Conservation (phyloP, 2,888 invertebrate genomes). For the Macaria liturata region DNA sequence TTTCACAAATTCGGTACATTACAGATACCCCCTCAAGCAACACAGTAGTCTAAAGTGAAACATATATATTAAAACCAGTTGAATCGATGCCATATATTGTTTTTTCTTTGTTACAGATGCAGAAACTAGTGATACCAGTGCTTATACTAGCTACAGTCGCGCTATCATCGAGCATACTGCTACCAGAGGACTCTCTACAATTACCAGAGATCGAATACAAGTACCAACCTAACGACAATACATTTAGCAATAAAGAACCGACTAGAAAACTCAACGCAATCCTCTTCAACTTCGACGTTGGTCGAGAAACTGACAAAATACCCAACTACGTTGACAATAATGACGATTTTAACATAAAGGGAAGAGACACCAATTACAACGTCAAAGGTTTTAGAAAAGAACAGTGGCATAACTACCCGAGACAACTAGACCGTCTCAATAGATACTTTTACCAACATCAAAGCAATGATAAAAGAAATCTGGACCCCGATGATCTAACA, state of each 20-base stretch:
- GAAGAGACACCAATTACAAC: constrained; percentile 53
- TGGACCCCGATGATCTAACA: constrained; percentile 49
- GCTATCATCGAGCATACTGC: constrained; percentile 68
- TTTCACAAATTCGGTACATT: too few relatives aligned
- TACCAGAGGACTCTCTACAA: constrained; percentile 57
- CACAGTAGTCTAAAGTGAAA: too few relatives aligned
- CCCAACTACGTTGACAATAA: constrained; percentile 47
- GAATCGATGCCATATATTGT: not conserved
- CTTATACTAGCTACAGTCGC: constrained; percentile 65
- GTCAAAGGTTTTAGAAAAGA: constrained; percentile 67
- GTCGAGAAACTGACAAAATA: constrained; percentile 34
- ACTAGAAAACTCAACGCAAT: constrained; percentile 54
- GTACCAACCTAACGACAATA: constrained; percentile 67
- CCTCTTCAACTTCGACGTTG: constrained; percentile 51
- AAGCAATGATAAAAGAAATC: constrained; percentile 46
- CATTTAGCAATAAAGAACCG: constrained; percentile 57
- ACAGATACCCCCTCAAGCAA: too few relatives aligned
- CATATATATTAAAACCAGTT: too few relatives aligned
- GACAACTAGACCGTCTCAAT: constrained; percentile 70
- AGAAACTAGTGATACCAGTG: constrained; percentile 57
- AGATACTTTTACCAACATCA: constrained; percentile 44
- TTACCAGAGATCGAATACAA: constrained; percentile 48
- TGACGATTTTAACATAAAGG: constrained; percentile 46
- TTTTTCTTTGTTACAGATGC: constrained; percentile 68
- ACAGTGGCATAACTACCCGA: constrained; percentile 74